phyloP scores from a whole-genome alignment of 2,113 vertebrate genomes.

The Laticauda laticaudata region DNA sequence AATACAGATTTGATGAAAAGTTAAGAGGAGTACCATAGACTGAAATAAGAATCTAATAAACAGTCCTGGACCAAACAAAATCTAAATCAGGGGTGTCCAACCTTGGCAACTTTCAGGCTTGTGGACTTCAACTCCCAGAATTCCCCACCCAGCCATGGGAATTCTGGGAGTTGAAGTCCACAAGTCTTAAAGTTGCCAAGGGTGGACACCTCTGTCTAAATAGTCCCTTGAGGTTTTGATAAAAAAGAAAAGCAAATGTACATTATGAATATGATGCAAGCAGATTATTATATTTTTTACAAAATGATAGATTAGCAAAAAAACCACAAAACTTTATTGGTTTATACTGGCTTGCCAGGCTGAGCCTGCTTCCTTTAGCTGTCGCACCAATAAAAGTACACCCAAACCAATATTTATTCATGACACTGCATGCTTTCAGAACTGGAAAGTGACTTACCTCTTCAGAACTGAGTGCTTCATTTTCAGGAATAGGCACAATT shows the following conservation, averaged over 20 bases:
- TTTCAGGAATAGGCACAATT: constrained; percentile 76
- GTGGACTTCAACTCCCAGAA: neutral
- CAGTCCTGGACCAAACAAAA: neutral
- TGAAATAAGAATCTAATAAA: neutral
- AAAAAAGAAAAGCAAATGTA: neutral
- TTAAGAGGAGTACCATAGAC: neutral
- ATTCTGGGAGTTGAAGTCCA: neutral
- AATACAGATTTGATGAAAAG: neutral
- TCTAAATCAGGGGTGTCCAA: neutral
- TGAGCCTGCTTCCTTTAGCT: neutral
- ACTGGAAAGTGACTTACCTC: constrained; percentile 64
- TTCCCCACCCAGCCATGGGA: neutral
- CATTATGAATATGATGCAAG: neutral
- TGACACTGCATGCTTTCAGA: constrained; percentile 17
- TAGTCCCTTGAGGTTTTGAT: neutral
- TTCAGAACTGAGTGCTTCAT: constrained; percentile 69
- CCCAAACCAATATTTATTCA: neutral
- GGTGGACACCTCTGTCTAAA: neutral
- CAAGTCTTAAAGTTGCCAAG: neutral
- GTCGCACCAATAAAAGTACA: constrained; percentile 13
- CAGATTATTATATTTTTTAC: neutral
- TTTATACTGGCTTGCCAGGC: neutral
- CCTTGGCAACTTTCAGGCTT: neutral
- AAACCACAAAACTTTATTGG: neutral
- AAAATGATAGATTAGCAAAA: neutral